These are phyloP conservation scores for Lordiphosa mommai DNA, from an alignment of 1,140 invertebrate genomes.

Conservation along the genomic window DNA sequence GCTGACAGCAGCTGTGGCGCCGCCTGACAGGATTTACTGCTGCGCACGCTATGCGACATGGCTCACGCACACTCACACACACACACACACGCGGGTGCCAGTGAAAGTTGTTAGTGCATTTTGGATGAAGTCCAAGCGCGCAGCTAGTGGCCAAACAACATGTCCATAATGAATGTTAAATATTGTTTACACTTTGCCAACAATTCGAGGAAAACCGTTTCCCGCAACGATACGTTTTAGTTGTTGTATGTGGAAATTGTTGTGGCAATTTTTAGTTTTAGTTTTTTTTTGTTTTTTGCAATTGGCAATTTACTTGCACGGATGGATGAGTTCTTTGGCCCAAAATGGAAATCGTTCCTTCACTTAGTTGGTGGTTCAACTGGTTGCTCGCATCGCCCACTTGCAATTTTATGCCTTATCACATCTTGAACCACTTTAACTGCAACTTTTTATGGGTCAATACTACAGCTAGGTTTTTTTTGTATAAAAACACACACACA, in stretches of 20 bases:
- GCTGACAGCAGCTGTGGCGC: constrained; percentile 20
- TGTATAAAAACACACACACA: constrained; percentile 27
- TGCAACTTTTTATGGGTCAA: constrained; percentile 27
- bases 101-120: constrained; percentile 71
- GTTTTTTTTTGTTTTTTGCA: too few species aligned
- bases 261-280: constrained; percentile 35
- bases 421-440: too few species aligned
- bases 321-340: too few species aligned
- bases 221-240: constrained; percentile 16
- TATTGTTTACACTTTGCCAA: constrained; percentile 49
- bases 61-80: background rate
- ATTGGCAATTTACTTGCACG: too few species aligned
- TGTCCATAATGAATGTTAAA: constrained; percentile 56
- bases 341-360: too few species aligned
- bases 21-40: constrained; percentile 47
- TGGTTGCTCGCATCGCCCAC: too few species aligned
- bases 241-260: constrained; percentile 24
- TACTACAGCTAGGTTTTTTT: constrained; percentile 29
- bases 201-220: constrained; percentile 29
- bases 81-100: constrained; percentile 21
- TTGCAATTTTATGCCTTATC: too few species aligned
- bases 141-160: constrained; percentile 43
- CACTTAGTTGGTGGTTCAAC: too few species aligned
- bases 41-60: constrained; percentile 61
- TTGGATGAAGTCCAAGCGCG: constrained; percentile 17